Conservation (phyloP, 2,797 vertebrate species). For the Falco novaeseelandiae region DNA sequence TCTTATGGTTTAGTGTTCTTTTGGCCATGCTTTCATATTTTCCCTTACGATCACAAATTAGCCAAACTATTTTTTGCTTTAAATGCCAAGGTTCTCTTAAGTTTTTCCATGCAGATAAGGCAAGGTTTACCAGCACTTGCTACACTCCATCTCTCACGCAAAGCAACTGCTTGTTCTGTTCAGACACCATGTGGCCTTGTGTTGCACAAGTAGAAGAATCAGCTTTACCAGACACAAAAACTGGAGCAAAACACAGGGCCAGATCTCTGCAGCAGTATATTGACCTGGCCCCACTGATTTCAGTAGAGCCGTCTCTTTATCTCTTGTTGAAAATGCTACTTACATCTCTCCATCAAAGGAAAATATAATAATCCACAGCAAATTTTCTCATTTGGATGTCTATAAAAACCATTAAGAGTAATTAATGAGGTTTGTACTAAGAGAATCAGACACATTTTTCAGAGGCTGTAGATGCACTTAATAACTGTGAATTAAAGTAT, state of each 20-base stretch:
- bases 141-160: background rate
- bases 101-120: background rate
- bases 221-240: background rate
- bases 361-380: background rate
- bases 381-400: background rate
- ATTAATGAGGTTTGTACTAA: slow-evolving; percentile 3
- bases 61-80: background rate
- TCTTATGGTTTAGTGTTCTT: background rate
- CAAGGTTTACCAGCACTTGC: background rate
- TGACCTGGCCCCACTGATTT: background rate
- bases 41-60: background rate
- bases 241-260: background rate
- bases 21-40: background rate
- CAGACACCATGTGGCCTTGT: background rate
- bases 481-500: background rate
- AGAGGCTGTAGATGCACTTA: slow-evolving; percentile 1
- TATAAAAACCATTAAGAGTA: background rate
- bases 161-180: background rate
- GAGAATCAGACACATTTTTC: background rate
- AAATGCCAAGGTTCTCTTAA: background rate
- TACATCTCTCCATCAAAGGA: background rate
- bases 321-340: background rate
- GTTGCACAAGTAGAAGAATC: background rate
- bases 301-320: background rate
- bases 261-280: background rate